phyloP scores from a whole-genome alignment of 2,797 vertebrate species.

The Mormyrus hasselquistii region DNA sequence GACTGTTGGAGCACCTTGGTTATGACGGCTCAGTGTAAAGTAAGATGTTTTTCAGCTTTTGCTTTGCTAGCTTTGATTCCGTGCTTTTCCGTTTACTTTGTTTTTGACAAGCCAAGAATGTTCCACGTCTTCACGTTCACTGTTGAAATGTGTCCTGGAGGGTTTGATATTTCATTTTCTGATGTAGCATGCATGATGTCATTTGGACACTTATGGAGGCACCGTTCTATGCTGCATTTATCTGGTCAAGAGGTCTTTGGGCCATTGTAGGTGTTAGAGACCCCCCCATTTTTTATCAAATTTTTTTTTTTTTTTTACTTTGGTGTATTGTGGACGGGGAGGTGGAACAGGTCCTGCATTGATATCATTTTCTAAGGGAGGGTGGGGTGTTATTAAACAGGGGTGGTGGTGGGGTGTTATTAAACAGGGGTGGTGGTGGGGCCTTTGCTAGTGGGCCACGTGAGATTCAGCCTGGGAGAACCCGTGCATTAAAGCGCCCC shows the following conservation, averaged over 20 bases:
- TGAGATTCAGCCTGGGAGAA: background rate
- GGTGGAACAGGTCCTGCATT: too few species aligned
- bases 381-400: too few species aligned
- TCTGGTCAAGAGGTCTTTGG: background rate
- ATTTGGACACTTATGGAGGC: constrained; percentile 49
- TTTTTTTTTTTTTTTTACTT: too few species aligned
- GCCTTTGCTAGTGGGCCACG: background rate
- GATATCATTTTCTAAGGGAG: too few species aligned
- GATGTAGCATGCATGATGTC: constrained; percentile 47
- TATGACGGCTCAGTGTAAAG: background rate
- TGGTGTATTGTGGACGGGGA: too few species aligned
- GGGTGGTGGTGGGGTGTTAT: background rate
- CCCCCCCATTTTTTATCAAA: background rate
- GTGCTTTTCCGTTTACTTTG: background rate
- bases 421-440: background rate
- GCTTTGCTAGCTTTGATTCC: background rate
- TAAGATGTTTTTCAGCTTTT: background rate
- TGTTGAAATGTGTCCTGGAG: background rate
- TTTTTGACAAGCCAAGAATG: background rate
- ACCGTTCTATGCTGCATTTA: background rate
- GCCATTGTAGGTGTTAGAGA: background rate
- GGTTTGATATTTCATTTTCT: constrained; percentile 14
- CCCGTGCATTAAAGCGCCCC: background rate
- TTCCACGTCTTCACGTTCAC: background rate
- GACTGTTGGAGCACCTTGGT: background rate